phyloP scores from a whole-genome alignment of 2,888 invertebrate genomes.

The Pterostichus niger region DNA sequence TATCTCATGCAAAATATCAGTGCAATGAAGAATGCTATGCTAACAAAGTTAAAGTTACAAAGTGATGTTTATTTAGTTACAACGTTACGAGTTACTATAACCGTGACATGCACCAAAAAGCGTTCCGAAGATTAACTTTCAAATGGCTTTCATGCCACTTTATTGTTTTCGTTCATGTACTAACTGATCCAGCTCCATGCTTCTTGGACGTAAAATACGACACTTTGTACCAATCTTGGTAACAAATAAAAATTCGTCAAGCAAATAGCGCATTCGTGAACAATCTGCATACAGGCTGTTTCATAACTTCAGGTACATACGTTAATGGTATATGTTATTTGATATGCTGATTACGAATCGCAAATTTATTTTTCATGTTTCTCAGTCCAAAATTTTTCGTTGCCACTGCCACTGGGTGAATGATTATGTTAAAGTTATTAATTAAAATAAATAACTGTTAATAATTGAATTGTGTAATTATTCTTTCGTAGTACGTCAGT shows the following conservation, averaged over 20 bases:
- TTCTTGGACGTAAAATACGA: constrained; percentile 26
- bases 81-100: constrained; percentile 13
- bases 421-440: too few relatives aligned
- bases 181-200: constrained; percentile 77
- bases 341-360: too few relatives aligned
- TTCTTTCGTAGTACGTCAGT: too few relatives aligned
- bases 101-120: constrained; percentile 21
- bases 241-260: constrained; percentile 13
- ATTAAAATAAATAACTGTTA: too few relatives aligned
- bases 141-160: constrained; percentile 35
- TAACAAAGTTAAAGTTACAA: too few relatives aligned
- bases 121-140: constrained; percentile 54
- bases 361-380: too few relatives aligned
- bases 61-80: constrained; percentile 4
- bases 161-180: constrained; percentile 68
- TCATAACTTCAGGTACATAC: too few relatives aligned
- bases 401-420: too few relatives aligned
- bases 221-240: constrained; percentile 17
- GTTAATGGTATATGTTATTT: too few relatives aligned
- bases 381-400: too few relatives aligned
- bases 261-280: background rate
- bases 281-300: too few relatives aligned
- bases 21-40: background rate
- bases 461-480: too few relatives aligned
- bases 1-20: constrained; percentile 10